Base-by-base conservation (phyloP, 2,888 invertebrate genomes). In the Papilio protenor region DNA sequence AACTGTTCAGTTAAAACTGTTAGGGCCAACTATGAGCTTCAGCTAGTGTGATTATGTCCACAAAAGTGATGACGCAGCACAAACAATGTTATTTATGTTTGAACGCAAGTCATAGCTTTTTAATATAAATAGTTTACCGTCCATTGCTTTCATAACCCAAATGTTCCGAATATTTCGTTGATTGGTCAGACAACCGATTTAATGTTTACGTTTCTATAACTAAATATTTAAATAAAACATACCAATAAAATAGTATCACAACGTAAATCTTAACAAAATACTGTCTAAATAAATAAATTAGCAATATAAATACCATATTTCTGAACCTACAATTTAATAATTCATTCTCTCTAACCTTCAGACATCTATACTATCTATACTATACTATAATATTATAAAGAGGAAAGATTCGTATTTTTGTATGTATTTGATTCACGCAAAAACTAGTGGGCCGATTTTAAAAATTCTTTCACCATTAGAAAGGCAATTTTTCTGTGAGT, bases 91-190 rank as follows among this genome's bases (percentile, higher is more conserved):
- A 40, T 61, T 64, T 69, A 5, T 69, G 45, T 40, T 66, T 45
- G n/a, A 69, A 10, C 40, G 45, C 66, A 66, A 69, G 40, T 66
- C 61, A 45, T 66, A 14, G 10, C n/a, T 10, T 66, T 69, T 21
- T n/a, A 69, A 45, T 69, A 45, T 69, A 69, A 69, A 69, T 69
- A 69, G 66, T 69, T 69, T 5, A 69, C 66, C 40, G 66, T 8
- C 66, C 66, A 69, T 69, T 69, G 66, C 66, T 69, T 69, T 69
- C 45, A 14, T 69, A 45, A 45, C 45, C 66, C 66, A 45, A 69
- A 69, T 69, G 66, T 69, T 69, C 40, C 12, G 21, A 69, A 69
- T 69, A 40, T n/a, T 69, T 45, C 40, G 66, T 66, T 45, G 66
- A 45, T 40, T 0, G 45, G 21, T 69, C 21, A 45, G 66, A 69